Evolutionary conservation across 2,888 invertebrate species (phyloP), one percentile per base, ranked within the genome.

Genomic region (Coronaproctus castanopsis): DNA sequence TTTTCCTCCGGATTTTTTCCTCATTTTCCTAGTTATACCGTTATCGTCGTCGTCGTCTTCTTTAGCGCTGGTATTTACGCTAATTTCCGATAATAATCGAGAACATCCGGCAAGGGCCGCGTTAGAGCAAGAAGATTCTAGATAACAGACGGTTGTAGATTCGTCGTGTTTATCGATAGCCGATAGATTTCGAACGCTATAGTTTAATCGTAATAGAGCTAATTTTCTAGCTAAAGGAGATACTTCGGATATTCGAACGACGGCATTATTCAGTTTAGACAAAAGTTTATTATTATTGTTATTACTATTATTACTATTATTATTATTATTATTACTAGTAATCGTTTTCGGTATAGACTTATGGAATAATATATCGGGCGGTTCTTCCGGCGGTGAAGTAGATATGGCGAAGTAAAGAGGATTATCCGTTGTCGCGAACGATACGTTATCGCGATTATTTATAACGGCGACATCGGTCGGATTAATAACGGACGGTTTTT

Each of bases 181-280:
- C 59, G 57, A 56, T 58, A 55, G 58, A 62, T 49, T 58, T 5
- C 52, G 57, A 52, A 48, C 36, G 48, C 19, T 57, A 51, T 14
- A 22, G 21, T 48, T 57, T 21, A 65, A 55, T 24, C 64, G 60
- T 20, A 66, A 64, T 58, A 61, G 65, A 61, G 80, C 76, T 65
- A 81, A 70, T 66, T 77, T 77, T 61, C 74, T 73, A 62, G 81
- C 78, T 66, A 81, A 71, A 62, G 81, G 80, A 22, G 80, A 79
- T 23, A 80, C 74, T 60, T 63, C 63, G 57, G 63, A 63, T n/a
- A 62, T 55, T 21, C 55, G 57, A n/a, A 59, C 52, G 22, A 19
- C 53, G 21, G 22, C 53, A 21, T 62, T 62, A 24, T 58, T 59
- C 54, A 57, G 52, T 24, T 24, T 52, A 23, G 58, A 61, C 20